Evolutionary conservation across 2,113 vertebrate genomes (phyloP).

Genomic region (Trochalopteron elliotii): DNA sequence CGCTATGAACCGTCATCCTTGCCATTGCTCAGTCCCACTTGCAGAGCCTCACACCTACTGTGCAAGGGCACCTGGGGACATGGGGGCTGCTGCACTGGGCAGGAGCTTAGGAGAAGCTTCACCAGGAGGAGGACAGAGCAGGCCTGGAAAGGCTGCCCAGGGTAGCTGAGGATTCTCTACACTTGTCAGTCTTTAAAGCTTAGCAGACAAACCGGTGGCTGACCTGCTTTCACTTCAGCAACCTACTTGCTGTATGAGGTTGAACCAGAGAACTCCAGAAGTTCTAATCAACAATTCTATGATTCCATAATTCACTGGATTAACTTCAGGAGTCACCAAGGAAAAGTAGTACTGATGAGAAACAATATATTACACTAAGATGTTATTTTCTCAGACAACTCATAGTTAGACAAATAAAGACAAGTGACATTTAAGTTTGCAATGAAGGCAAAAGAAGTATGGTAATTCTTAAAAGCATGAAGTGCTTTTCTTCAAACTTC

Average conservation of each 20-base stretch:
- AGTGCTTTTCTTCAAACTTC: neutral
- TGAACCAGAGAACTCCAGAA: neutral
- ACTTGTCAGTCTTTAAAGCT: neutral
- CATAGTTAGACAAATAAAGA: neutral
- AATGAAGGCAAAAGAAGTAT: neutral
- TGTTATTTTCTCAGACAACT: neutral
- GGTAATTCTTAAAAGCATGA: neutral
- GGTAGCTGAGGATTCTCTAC: neutral
- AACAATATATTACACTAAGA: neutral
- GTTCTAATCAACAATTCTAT: neutral
- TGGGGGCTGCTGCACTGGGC: neutral
- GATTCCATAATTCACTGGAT: neutral
- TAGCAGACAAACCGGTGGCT: rapidly evolving
- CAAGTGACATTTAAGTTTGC: neutral
- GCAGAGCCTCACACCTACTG: neutral
- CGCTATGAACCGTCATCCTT: neutral
- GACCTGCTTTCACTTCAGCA: neutral
- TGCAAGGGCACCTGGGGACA: neutral
- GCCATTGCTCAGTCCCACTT: neutral
- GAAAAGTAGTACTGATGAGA: neutral
- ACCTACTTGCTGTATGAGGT: neutral
- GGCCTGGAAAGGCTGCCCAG: neutral
- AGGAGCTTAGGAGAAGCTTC: neutral
- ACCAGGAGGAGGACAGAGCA: neutral
- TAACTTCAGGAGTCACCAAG: neutral